These are phyloP conservation scores for Paramormyrops kingsleyae DNA, from an alignment of 2,113 vertebrate genomes.

Conservation along the genomic window DNA sequence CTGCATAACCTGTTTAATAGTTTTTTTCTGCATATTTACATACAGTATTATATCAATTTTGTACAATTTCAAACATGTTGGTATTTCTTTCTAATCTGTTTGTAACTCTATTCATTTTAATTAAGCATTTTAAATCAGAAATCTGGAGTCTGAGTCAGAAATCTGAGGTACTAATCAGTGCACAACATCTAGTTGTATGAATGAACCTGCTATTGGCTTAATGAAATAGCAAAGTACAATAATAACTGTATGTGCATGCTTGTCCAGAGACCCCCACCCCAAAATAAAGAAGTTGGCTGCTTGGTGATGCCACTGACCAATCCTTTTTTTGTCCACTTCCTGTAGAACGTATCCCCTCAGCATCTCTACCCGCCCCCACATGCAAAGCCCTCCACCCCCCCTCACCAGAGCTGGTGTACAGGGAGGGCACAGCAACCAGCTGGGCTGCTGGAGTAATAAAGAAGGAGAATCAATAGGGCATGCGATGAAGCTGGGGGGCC, in stretches of 20 bases:
- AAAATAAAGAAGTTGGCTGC: slow-evolving; percentile 31
- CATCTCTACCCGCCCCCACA: slow-evolving; percentile 72
- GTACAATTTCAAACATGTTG: neutral
- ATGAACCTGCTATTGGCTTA: neutral
- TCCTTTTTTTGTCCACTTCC: slow-evolving; percentile 62
- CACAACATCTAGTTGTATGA: neutral
- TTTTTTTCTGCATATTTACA: neutral
- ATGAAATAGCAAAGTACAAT: neutral
- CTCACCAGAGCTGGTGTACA: slow-evolving; percentile 55
- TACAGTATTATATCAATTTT: neutral
- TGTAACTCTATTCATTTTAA: neutral
- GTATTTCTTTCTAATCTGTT: neutral
- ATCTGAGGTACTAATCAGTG: neutral
- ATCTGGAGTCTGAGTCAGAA: neutral
- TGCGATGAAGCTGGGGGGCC: slow-evolving; percentile 99
- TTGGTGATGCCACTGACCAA: slow-evolving; percentile 33
- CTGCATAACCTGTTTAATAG: neutral
- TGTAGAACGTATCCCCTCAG: slow-evolving; percentile 55
- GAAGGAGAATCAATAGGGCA: slow-evolving; percentile 99
- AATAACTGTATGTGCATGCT: neutral
- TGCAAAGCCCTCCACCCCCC: slow-evolving; percentile 55
- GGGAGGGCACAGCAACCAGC: slow-evolving; percentile 97
- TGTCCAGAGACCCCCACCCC: neutral
- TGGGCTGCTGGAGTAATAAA: slow-evolving; percentile 99
- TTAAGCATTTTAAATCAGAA: neutral